Base-by-base conservation (phyloP, 1,140 invertebrate species). In the Wasmannia auropunctata region DNA sequence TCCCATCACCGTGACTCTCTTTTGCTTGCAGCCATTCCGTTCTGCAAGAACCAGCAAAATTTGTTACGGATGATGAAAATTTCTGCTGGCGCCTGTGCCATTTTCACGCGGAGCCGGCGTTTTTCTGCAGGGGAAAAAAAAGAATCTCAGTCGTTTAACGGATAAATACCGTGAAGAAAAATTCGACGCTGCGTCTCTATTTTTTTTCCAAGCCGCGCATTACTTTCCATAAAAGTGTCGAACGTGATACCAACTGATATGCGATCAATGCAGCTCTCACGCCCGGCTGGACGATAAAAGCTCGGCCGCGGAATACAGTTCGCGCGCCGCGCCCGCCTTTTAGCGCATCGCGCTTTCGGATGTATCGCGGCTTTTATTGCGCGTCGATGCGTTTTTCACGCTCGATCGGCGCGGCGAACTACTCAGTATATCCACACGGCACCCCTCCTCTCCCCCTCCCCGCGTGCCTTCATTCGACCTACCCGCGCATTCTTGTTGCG, bases 331-430 rank as follows among this genome's bases (percentile, higher is more conserved):
- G 60, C 85, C 90, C 87, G 69, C 88, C 75, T 89, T 90, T 90
- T 90, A 90, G 69, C 58, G 62, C 75, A 63, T 85, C 81, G 88
- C 86, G 81, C 88, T 87, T 90, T 90, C 76, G 76, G 90, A 90
- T 85, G 79, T 89, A 89, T 90, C 88, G 79, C 79, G 75, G 86
- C 86, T 90, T 90, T 90, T 90, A 90, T 90, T 88, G 80, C 51
- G 56, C 43, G 56, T 43, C 89, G 75, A 87, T 90, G 88, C 88
- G 79, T 89, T 90, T 89, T 89, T 76, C 88, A 90, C 85, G 88
- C 85, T 89, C 88, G 85, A 89, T 85, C 88, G 79, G 63, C 67
- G 34, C 67, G n/a, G 63, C 81, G 40, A 80, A 87, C 85, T 85
- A 67, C 69, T 81, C 65, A 58, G 79, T 83, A 83, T 34, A 81